Evolutionary conservation across 2,113 vertebrate genomes (phyloP).

Genomic region (Aplodontia rufa): DNA sequence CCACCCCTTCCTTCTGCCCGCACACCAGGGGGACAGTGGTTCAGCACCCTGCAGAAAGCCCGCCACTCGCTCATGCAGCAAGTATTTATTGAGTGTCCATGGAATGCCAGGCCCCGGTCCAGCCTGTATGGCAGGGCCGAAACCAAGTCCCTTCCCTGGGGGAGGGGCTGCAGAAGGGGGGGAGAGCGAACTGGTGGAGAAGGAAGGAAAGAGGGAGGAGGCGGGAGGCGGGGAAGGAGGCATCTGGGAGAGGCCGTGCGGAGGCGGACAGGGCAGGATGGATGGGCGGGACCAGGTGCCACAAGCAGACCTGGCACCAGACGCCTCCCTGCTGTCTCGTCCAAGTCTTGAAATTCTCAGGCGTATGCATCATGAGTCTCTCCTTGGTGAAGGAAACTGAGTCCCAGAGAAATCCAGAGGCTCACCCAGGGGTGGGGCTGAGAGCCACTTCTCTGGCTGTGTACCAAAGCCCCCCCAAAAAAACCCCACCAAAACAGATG

Average conservation of each 20-base stretch:
- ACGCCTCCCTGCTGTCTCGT: neutral
- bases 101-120: neutral
- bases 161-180: neutral
- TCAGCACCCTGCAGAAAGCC: neutral
- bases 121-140: neutral
- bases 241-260: too few relatives aligned
- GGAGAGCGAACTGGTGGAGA: neutral
- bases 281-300: neutral
- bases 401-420: neutral
- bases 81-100: rapidly evolving
- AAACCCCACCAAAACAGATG: neutral
- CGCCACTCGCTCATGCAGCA: rapidly evolving
- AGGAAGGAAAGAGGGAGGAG: too few relatives aligned
- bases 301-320: neutral
- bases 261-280: too few relatives aligned
- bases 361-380: rapidly evolving
- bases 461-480: neutral
- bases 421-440: rapidly evolving
- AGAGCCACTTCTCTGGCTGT: neutral
- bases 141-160: neutral
- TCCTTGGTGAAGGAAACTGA: neutral
- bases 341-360: too few relatives aligned
- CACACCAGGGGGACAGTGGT: neutral
- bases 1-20: rapidly evolving
- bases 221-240: rapidly evolving